phyloP scores from a whole-genome alignment of 2,888 invertebrate genomes.

The Beris morrisii region DNA sequence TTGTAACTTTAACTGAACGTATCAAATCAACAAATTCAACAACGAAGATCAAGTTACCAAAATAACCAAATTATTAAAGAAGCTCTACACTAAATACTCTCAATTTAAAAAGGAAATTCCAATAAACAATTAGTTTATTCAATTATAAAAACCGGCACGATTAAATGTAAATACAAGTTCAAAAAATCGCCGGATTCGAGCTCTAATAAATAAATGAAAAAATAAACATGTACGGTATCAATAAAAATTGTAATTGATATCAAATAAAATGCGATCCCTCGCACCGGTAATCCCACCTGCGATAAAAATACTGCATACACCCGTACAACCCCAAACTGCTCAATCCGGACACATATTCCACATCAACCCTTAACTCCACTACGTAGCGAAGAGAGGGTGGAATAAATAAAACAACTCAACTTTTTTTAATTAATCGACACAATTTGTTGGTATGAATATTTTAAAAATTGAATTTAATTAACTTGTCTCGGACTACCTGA shows the following conservation, averaged over 20 bases:
- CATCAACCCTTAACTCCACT: not conserved
- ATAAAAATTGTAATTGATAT: constrained; percentile 38
- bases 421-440: constrained; percentile 41
- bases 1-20: no score
- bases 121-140: no score
- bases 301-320: constrained; percentile 5
- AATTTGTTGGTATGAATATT: constrained; percentile 42
- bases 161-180: no score
- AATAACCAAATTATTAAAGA: no score
- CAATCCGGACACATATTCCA: constrained; percentile 3
- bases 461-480: constrained; percentile 53
- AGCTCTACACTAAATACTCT: no score
- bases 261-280: constrained; percentile 36
- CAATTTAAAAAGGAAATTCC: no score
- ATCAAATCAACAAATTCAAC: no score
- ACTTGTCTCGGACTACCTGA: constrained; percentile 34
- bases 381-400: not conserved
- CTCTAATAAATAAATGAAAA: no score
- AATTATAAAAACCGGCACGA: no score
- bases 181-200: no score
- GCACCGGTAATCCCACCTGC: constrained; percentile 24
- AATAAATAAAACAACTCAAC: constrained; percentile 31
- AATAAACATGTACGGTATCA: constrained; percentile 11
- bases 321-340: not conserved
- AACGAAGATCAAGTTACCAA: no score